phyloP scores from a whole-genome alignment of 2,888 invertebrate species.

The Drosophila neonasuta region DNA sequence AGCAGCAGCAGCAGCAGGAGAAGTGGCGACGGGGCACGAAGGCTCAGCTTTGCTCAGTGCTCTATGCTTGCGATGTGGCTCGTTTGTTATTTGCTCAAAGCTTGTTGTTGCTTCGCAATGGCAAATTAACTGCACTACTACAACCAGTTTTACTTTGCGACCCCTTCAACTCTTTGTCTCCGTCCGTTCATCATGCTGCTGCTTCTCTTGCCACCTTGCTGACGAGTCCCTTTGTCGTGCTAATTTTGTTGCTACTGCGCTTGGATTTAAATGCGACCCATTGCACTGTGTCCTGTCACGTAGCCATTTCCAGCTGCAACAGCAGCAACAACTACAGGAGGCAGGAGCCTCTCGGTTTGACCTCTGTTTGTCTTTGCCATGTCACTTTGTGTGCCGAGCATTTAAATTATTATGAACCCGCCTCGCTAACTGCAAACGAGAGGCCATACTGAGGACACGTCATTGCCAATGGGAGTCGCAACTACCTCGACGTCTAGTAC shows the following conservation, averaged over 20 bases:
- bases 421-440: slow-evolving; percentile 47
- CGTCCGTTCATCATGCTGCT: background rate
- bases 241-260: slow-evolving; percentile 71
- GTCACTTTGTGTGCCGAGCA: slow-evolving; percentile 78
- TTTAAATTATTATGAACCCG: slow-evolving; percentile 79
- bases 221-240: slow-evolving; percentile 71
- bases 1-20: background rate
- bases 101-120: slow-evolving; percentile 66
- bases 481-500: background rate
- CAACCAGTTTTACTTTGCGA: background rate
- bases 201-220: slow-evolving; percentile 21
- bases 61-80: slow-evolving; percentile 35
- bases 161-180: background rate
- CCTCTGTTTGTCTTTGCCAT: slow-evolving; percentile 78
- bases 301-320: slow-evolving; percentile 73
- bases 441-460: slow-evolving; percentile 5
- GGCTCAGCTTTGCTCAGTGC: slow-evolving; percentile 17
- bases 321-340: slow-evolving; percentile 12
- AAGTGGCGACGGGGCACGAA: background rate
- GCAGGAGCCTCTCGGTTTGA: slow-evolving; percentile 52
- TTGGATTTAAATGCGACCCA: slow-evolving; percentile 75
- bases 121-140: slow-evolving; percentile 70
- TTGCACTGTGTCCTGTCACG: slow-evolving; percentile 73
- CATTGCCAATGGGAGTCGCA: slow-evolving; percentile 31
- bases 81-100: slow-evolving; percentile 71